Percentiles rank a stretch among this genome's conserved stretches.
These are phyloP conservation scores for Actinopyga echinites DNA, from an alignment of 53 echinoderm and acorn worm species.

Conservation along the genomic window DNA sequence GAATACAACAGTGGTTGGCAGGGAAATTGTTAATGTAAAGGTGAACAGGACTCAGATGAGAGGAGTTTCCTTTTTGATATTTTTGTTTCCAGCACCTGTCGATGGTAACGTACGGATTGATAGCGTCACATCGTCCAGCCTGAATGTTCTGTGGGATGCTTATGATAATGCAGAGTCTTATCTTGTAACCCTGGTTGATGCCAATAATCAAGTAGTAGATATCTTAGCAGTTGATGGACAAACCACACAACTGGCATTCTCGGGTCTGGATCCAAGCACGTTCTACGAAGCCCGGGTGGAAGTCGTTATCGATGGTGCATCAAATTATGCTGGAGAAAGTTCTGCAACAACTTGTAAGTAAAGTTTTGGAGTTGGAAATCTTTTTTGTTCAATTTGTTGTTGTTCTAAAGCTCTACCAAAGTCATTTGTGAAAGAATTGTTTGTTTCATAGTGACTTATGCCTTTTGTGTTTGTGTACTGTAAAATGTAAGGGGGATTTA, in stretches of 20 bases:
- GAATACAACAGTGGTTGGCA: too few relatives aligned
- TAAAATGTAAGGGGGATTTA: too few relatives aligned
- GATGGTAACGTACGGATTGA: conserved; percentile 2
- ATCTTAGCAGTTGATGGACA: neutral
- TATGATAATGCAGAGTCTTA: neutral
- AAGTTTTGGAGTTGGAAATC: too few relatives aligned
- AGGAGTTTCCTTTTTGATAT: too few relatives aligned
- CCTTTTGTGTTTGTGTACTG: too few relatives aligned
- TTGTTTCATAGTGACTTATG: too few relatives aligned
- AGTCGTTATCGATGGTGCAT: neutral
- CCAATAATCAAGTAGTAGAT: neutral
- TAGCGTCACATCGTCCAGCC: conserved; percentile 20
- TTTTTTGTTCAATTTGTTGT: too few relatives aligned
- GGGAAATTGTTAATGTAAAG: too few relatives aligned
- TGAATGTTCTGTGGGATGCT: conserved; percentile 18
- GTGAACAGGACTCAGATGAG: too few relatives aligned
- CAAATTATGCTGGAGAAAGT: neutral
- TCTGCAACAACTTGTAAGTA: conserved; percentile 9
- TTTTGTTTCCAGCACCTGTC: neutral
- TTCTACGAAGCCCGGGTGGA: conserved; percentile 3
- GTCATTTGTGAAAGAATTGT: too few relatives aligned
- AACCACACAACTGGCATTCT: neutral
- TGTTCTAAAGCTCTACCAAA: too few relatives aligned
- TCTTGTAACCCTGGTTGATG: neutral
- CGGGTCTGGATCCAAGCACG: neutral